Conservation (phyloP, 2,888 invertebrate genomes). For the Escarpia spicata region DNA sequence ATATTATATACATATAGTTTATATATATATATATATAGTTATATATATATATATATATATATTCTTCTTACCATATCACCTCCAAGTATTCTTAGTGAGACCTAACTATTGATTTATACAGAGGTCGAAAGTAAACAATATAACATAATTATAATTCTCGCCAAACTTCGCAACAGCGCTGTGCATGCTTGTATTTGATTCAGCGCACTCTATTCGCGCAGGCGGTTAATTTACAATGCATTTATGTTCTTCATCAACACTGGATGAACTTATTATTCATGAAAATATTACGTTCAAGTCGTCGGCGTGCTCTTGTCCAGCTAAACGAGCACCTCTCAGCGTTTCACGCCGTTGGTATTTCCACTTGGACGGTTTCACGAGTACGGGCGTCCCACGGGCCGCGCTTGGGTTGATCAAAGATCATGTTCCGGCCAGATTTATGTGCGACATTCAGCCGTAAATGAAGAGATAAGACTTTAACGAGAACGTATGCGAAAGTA, state of each 20-base stretch:
- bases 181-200: not conserved
- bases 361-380: slow-evolving; percentile 10
- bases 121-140: too few species aligned
- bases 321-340: not conserved
- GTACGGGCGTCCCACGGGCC: not conserved
- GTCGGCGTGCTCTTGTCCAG: not conserved
- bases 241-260: not conserved
- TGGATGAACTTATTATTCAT: not conserved
- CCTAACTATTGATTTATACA: too few species aligned
- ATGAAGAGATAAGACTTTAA: slow-evolving; percentile 16
- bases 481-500: slow-evolving; percentile 3
- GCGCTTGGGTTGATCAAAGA: not conserved
- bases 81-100: too few species aligned
- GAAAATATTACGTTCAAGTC: not conserved
- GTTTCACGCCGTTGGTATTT: not conserved
- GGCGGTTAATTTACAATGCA: not conserved
- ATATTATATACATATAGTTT: too few species aligned
- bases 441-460: not conserved
- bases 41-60: too few species aligned
- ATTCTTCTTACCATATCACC: too few species aligned
- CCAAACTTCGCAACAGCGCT: not conserved
- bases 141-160: not conserved
- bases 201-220: not conserved
- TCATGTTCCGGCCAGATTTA: not conserved
- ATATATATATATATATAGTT: too few species aligned